phyloP scores from a whole-genome alignment of 2,113 vertebrate species.

The Ctenomys sociabilis region DNA sequence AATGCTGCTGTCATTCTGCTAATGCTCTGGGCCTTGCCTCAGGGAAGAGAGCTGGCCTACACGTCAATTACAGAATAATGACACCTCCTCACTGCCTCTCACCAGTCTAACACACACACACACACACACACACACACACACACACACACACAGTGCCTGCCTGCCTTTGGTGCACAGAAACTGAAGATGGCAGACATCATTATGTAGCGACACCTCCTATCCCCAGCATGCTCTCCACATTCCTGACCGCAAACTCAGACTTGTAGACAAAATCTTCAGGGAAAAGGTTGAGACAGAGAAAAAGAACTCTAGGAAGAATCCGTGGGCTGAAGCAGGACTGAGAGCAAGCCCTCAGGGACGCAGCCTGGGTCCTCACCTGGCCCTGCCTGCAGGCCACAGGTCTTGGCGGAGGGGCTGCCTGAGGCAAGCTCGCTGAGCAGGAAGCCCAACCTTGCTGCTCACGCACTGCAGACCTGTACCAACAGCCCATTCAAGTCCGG shows the following conservation, averaged over 20 bases:
- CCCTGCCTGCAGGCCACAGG: not conserved
- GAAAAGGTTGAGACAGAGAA: not conserved
- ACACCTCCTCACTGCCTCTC: not conserved
- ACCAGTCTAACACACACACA: not conserved
- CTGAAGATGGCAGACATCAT: not conserved
- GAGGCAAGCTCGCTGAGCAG: not conserved
- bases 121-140: not conserved
- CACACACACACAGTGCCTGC: not conserved
- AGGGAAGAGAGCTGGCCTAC: constrained; percentile 68
- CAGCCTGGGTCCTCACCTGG: not conserved
- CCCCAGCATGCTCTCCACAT: not conserved
- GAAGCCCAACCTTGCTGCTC: not conserved
- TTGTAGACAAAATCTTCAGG: not conserved
- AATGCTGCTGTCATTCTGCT: not conserved
- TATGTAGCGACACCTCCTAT: not conserved
- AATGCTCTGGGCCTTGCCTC: constrained; percentile 56
- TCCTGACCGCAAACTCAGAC: not conserved
- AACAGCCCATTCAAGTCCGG: not conserved
- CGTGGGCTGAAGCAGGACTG: not conserved
- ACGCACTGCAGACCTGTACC: not conserved
- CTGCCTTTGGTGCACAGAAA: not conserved
- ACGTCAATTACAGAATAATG: constrained; percentile 53
- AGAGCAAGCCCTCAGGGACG: not conserved
- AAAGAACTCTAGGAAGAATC: constrained; percentile 13
- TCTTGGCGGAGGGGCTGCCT: not conserved